Evolutionary conservation across 2,113 vertebrate species (phyloP).

Genomic region (Electrona antarctica): DNA sequence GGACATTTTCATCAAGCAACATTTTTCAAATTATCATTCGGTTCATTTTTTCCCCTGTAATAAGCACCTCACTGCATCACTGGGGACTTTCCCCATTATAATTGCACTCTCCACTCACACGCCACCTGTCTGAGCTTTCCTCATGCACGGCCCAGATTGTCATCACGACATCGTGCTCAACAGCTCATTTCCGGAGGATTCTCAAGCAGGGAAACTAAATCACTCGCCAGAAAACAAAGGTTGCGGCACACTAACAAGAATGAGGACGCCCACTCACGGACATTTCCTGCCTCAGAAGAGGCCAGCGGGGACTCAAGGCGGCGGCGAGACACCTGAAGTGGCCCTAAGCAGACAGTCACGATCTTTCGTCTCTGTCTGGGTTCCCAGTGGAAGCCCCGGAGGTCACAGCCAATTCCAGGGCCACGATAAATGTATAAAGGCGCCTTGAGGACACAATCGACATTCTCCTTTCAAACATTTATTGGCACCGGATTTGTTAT

Average conservation of each 20-base stretch:
- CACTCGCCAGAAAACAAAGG: too few relatives aligned
- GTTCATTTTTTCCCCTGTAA: not conserved
- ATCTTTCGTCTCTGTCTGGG: conserved; percentile 1
- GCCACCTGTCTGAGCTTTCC: conserved; percentile 11
- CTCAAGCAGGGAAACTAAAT: conserved; percentile 71
- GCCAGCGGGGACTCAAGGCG: too few relatives aligned
- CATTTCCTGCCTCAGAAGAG: conserved; percentile 36
- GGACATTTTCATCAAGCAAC: not conserved
- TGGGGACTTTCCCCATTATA: conserved; percentile 27
- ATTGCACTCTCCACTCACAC: conserved; percentile 14
- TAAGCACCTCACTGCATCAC: conserved; percentile 12
- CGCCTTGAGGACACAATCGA: not conserved
- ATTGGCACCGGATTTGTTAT: not conserved
- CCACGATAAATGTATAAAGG: conserved; percentile 21
- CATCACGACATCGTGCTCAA: conserved; percentile 3
- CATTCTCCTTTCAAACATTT: conserved; percentile 30
- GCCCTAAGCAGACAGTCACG: conserved; percentile 10
- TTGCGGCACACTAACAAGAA: conserved; percentile 57
- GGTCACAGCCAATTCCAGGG: conserved; percentile 28
- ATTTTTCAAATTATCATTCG: not conserved
- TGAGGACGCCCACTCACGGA: conserved; percentile 47
- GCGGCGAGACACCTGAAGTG: conserved; percentile 3
- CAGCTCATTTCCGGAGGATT: conserved; percentile 66
- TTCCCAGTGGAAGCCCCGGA: conserved; percentile 13
- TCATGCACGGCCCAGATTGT: not conserved